Evolutionary conservation across 2,113 vertebrate genomes (phyloP).

Genomic region (Enhydra lutris): DNA sequence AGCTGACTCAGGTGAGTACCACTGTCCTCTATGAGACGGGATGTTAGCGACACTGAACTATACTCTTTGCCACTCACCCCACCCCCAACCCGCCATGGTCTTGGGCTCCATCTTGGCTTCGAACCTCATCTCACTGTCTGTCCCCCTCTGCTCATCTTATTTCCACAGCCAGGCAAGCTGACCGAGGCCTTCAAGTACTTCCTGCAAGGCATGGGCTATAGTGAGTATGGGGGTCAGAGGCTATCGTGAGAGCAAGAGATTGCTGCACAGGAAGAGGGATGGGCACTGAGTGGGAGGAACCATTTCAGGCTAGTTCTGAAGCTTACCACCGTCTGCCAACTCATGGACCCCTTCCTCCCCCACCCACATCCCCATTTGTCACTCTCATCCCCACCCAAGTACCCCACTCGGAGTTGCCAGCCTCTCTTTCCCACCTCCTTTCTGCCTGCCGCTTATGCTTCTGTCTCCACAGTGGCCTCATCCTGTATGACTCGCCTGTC

Average conservation of each 20-base stretch:
- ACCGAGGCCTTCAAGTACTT: constrained; percentile 94
- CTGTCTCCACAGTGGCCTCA: constrained; percentile 88
- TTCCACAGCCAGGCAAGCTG: constrained; percentile 85
- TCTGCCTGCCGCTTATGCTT: neutral
- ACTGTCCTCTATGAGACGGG: neutral
- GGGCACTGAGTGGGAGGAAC: neutral
- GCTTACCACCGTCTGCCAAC: neutral
- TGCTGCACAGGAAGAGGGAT: neutral
- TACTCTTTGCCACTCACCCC: neutral
- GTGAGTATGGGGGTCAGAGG: constrained; percentile 80
- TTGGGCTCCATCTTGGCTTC: neutral
- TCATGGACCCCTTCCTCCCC: neutral
- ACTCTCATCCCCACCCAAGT: neutral
- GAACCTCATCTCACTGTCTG: neutral
- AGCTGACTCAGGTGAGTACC: constrained; percentile 89
- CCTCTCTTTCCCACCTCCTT: neutral
- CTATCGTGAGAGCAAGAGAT: neutral
- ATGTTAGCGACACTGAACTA: neutral
- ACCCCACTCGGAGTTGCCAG: neutral
- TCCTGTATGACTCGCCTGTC: constrained; percentile 95
- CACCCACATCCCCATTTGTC: too few relatives aligned
- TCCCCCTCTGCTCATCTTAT: neutral
- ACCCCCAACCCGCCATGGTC: neutral
- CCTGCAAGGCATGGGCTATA: constrained; percentile 94
- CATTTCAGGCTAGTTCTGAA: neutral